These are phyloP conservation scores for Anhinga anhinga DNA, from an alignment of 2,113 vertebrate species.

Conservation along the genomic window DNA sequence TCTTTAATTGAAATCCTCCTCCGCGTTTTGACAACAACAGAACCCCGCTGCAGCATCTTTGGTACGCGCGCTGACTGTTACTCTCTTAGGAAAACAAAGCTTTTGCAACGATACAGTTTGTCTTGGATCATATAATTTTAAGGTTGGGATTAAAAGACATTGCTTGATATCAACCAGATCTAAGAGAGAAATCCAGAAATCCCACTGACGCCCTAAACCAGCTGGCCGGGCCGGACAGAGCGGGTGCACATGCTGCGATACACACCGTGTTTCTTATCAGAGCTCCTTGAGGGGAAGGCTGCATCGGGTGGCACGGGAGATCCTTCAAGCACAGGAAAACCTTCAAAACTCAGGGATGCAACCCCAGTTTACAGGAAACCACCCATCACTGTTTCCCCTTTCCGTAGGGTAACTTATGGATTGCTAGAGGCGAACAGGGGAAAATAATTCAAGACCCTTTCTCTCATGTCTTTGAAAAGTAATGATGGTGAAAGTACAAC, in stretches of 20 bases:
- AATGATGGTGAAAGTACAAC: background rate
- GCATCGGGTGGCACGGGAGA: background rate
- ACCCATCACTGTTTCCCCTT: background rate
- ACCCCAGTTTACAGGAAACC: background rate
- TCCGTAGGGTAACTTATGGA: background rate
- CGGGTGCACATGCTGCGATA: background rate
- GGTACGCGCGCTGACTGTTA: background rate
- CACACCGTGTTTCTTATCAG: background rate
- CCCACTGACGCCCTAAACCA: background rate
- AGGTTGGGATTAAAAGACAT: background rate
- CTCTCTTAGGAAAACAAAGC: background rate
- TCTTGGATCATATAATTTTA: background rate
- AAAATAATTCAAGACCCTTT: background rate
- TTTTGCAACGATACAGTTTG: background rate
- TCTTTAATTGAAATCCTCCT: background rate
- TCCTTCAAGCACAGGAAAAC: background rate
- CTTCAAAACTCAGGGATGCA: background rate
- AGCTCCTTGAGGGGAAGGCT: background rate
- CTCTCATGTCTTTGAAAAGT: background rate
- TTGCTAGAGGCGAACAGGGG: background rate
- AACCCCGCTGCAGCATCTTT: background rate
- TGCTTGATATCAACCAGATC: background rate
- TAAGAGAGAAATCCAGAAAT: background rate
- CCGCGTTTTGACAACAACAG: background rate
- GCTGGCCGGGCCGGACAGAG: fast-evolving